Evolutionary conservation across 2,888 invertebrate species (phyloP).

Genomic region (Rotaria sp.): DNA sequence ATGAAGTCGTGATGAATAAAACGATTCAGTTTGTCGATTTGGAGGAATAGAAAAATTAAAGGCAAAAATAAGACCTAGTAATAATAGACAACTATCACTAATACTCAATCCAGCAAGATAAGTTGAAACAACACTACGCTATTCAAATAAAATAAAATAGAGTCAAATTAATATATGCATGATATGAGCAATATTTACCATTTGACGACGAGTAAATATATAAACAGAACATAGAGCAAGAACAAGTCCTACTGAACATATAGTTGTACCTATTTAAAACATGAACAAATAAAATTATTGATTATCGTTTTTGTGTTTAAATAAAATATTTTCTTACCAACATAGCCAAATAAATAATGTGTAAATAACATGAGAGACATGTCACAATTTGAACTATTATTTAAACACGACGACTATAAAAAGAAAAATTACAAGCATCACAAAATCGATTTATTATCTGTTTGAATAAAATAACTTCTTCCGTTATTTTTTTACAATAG

Average conservation of each 20-base stretch:
- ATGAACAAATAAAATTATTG: too few relatives aligned
- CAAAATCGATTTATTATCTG: background rate
- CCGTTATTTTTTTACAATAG: background rate
- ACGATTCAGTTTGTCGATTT: background rate
- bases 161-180: too few relatives aligned
- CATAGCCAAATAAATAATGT: constrained; percentile 21
- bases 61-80: background rate
- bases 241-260: background rate
- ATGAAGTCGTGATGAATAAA: background rate
- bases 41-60: background rate
- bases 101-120: background rate
- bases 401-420: background rate
- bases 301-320: too few relatives aligned
- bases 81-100: constrained; percentile 17
- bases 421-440: background rate
- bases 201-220: constrained; percentile 16
- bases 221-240: constrained; percentile 22
- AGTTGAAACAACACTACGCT: constrained; percentile 6
- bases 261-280: background rate
- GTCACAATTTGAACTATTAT: background rate
- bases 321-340: background rate
- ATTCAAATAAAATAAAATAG: background rate
- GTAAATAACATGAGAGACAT: constrained; percentile 9
- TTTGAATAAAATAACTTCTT: background rate
- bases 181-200: background rate